Evolutionary conservation across 2,888 invertebrate genomes (phyloP), one percentile per base, ranked within the genome.

Genomic region (Sesia apiformis): DNA sequence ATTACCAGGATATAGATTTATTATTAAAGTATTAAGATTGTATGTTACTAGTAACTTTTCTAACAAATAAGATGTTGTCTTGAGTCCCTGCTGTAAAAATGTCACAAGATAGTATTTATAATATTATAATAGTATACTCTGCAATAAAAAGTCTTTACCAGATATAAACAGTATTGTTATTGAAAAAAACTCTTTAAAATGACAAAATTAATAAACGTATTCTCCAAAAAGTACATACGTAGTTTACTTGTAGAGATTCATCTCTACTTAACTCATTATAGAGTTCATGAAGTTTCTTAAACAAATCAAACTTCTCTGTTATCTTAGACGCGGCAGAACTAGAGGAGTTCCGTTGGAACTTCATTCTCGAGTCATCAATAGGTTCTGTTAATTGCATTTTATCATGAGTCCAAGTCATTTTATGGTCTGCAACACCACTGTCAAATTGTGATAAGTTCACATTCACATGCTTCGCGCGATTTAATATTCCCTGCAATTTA

Each of bases 1-100:
- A 88, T 96, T 96, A 56, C 95, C 96, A 58, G 97, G 95, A 88
- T 97, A 96, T 68, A 98, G 91, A 88, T 97, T 98, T 69, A 98
- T 91, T 72, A 97, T 94, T 75, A 98, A 90, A 63, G 96, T 97
- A 80, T 96, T 96, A 69, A 97, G 91, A 79, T 94, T 94, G 84
- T 97, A 97, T 73, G 93, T 92, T 74, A 94, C 93, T 75, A 97
- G 93, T 72, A 97, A 90, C 81, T 96, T 95, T 76, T 96, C 95
- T 81, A 98, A 90, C 66, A 97, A 91, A 83, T 93, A 92, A 61
- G 94, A 93, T 72, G 93, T 91, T 58, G 91, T 90, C 76, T 91
- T 91, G 57, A 92, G 78, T 61, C 91, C 91, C 91, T 92, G 87
- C 90, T 90, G 82, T 55, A 80, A 90, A 69, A 5, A 43, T 46